Base-by-base conservation (phyloP, 2,797 vertebrate genomes). In the Brachyrhaphis roseni region DNA sequence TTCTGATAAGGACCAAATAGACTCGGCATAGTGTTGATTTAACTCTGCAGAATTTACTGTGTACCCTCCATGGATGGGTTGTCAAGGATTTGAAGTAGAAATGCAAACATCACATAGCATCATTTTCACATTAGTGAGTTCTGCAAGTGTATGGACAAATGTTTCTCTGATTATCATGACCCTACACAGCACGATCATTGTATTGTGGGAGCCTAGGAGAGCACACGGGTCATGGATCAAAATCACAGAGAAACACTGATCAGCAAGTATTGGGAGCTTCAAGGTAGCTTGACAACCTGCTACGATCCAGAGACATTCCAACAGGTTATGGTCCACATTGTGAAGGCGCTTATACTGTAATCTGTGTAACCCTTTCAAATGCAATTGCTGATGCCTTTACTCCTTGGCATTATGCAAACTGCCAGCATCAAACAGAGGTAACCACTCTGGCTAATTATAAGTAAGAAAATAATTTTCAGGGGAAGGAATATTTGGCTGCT, bases 401-500 rank as follows among this genome's bases (percentile, higher is more conserved):
- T 20, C 1, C 64, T 12, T 39, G 34, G 36, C 36, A 41, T 68
- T 68, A 31, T 68, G 34, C 62, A 66, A 36, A 39, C 34, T 66
- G 62, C 34, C 62, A 66, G 15, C 16, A 36, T 66, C 36, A 20
- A 36, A 20, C 28, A 66, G 62, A 66, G 34, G 59, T 36, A 34
- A 15, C 59, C 59, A 64, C 59, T 64, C 8, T 36, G 34, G 62
- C 34, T 66, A 36, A 66, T 66, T 66, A 66, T 66, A 66, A 64
- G 59, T 36, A 8, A 66, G 36, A 39, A 1, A 66, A 39, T 36
- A 1, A 36, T 34, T 66, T 66, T 39, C 62, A 36, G 7, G 34
- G 18, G 3, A 36, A 39, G 8, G 18, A 66, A 20, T 66, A 36
- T 36, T 36, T 39, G 62, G 62, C 62, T 66, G 34, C 34, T 66